These are phyloP conservation scores for Coptotermes formosanus DNA, from an alignment of 1,140 invertebrate genomes.

Conservation along the genomic window DNA sequence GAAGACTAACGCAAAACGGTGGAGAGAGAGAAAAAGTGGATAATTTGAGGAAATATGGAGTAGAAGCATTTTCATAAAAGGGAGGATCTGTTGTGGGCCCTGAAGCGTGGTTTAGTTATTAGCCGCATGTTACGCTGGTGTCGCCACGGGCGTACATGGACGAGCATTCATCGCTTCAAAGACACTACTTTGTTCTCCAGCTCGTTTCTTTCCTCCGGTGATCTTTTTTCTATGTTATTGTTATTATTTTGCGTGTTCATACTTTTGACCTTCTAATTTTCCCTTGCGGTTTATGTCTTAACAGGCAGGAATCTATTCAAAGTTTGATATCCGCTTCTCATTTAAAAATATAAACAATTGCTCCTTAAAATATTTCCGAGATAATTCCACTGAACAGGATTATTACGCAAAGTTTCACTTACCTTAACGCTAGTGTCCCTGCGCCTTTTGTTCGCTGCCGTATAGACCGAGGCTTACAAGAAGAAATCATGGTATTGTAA, in stretches of 20 bases:
- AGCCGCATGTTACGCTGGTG: neutral
- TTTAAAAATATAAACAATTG: neutral
- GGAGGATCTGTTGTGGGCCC: neutral
- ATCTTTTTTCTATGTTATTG: neutral
- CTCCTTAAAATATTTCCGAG: too few species aligned
- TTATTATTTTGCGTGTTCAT: neutral
- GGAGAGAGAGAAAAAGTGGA: neutral
- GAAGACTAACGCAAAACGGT: neutral
- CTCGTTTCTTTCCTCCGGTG: neutral
- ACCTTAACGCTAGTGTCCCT: too few species aligned
- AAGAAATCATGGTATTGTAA: too few species aligned
- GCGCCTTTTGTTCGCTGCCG: too few species aligned
- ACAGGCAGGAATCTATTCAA: neutral
- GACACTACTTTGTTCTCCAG: neutral
- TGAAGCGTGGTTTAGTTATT: slow-evolving; percentile 14
- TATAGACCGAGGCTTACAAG: too few species aligned
- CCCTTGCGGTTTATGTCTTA: neutral
- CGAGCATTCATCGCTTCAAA: neutral
- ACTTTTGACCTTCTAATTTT: neutral
- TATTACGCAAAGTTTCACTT: too few species aligned
- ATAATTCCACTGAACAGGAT: too few species aligned
- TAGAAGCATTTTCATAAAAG: slow-evolving; percentile 5
- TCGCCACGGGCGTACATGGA: neutral
- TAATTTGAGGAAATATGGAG: slow-evolving; percentile 5
- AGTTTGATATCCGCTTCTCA: neutral